These are phyloP conservation scores for Chiloscyllium plagiosum DNA, from an alignment of 2,113 vertebrate species.

Conservation along the genomic window DNA sequence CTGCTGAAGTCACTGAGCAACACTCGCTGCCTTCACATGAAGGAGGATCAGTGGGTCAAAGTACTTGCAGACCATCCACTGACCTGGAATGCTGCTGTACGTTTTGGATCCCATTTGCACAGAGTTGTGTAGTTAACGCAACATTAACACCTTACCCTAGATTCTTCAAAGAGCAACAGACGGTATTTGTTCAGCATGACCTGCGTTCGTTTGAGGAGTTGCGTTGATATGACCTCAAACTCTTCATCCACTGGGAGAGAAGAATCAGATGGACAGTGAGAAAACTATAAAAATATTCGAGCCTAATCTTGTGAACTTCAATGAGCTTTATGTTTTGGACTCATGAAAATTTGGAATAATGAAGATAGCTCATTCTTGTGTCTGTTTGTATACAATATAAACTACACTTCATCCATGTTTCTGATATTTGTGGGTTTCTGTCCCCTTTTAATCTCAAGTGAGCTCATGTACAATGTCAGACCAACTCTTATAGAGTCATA, in stretches of 20 bases:
- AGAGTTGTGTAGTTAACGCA: background rate
- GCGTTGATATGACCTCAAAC: constrained; percentile 78
- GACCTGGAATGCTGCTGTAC: background rate
- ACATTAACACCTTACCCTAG: constrained; percentile 63
- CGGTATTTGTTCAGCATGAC: constrained; percentile 93
- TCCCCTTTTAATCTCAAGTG: background rate
- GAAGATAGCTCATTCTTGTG: background rate
- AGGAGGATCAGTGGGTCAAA: background rate
- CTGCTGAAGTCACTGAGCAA: background rate
- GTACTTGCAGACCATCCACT: background rate
- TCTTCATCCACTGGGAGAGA: constrained; percentile 75
- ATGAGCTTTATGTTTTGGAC: background rate
- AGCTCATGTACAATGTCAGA: background rate
- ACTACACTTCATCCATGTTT: background rate
- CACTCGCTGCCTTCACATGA: background rate
- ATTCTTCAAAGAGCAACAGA: constrained; percentile 79
- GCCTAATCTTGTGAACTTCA: background rate
- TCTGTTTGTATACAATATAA: background rate
- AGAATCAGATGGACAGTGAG: background rate
- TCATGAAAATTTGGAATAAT: too few relatives aligned
- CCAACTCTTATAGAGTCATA: background rate
- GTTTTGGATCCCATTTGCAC: background rate
- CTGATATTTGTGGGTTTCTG: background rate
- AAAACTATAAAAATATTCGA: background rate
- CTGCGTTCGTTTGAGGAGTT: constrained; percentile 80